phyloP scores from a whole-genome alignment of 2,888 invertebrate genomes.

The Stomorhina lunata region DNA sequence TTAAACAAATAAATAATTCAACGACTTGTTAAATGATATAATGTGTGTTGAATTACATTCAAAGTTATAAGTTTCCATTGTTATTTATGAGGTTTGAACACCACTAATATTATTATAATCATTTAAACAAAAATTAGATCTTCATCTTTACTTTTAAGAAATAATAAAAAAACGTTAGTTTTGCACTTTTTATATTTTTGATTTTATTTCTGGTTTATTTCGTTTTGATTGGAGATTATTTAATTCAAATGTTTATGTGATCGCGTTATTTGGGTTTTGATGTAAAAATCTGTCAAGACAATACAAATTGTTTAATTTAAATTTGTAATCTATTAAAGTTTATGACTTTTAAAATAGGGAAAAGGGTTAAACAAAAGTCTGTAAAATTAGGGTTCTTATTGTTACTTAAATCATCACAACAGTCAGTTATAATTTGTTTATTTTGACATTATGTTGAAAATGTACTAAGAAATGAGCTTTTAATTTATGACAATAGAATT shows the following conservation, averaged over 20 bases:
- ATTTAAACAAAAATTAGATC: neutral
- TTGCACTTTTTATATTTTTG: constrained; percentile 23
- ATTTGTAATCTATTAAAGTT: constrained; percentile 31
- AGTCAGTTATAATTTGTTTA: neutral
- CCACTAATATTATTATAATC: constrained; percentile 33
- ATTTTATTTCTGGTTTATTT: neutral
- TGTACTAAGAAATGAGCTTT: neutral
- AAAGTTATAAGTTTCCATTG: constrained; percentile 5
- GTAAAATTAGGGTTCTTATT: neutral
- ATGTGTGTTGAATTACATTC: neutral
- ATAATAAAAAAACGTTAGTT: constrained; percentile 40
- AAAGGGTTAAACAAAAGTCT: constrained; percentile 33
- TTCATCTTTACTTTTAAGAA: neutral
- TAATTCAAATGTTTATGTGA: constrained; percentile 22
- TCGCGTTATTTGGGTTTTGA: constrained; percentile 49
- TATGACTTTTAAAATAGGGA: constrained; percentile 4
- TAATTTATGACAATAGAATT: neutral
- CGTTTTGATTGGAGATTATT: neutral
- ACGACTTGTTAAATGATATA: neutral
- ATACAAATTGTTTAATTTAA: constrained; percentile 16
- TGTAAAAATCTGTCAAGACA: constrained; percentile 49
- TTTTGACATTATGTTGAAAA: neutral
- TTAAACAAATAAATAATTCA: constrained; percentile 9
- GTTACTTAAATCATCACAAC: constrained; percentile 22
- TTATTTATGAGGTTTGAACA: constrained; percentile 38